These are phyloP conservation scores for Sturnus vulgaris DNA, from an alignment of 2,113 vertebrate genomes.

Conservation along the genomic window DNA sequence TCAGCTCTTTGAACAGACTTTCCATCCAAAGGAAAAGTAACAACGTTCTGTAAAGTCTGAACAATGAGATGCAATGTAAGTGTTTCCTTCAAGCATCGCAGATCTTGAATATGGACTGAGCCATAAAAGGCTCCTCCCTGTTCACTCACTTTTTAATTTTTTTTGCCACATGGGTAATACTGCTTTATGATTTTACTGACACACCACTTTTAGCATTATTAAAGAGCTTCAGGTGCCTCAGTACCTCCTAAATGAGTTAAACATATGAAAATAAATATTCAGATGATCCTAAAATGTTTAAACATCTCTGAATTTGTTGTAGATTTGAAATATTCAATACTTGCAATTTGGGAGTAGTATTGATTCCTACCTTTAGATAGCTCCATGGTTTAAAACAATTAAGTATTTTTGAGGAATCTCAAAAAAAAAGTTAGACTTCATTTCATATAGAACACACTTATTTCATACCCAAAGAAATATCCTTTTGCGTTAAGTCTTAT, in stretches of 20 bases:
- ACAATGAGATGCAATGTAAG: background rate
- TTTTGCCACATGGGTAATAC: background rate
- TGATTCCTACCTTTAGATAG: background rate
- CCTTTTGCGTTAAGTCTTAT: background rate
- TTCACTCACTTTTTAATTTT: background rate
- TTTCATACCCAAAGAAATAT: background rate
- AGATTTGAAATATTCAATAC: background rate
- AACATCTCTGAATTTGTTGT: background rate
- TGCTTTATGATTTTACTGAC: background rate
- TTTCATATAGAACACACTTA: background rate
- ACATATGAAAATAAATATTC: background rate
- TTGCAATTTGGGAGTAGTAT: background rate
- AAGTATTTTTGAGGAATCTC: background rate
- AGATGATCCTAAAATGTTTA: background rate
- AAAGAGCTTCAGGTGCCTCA: background rate
- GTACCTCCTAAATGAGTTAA: background rate
- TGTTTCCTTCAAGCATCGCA: background rate
- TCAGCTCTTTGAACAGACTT: background rate
- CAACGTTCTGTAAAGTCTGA: background rate
- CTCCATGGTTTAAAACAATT: background rate
- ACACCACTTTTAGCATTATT: background rate
- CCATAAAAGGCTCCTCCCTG: background rate
- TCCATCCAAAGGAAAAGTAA: background rate
- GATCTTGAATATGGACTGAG: background rate
- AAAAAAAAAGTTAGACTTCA: background rate